phyloP scores from a whole-genome alignment of 2,113 vertebrate genomes.

The Holacanthus passer region DNA sequence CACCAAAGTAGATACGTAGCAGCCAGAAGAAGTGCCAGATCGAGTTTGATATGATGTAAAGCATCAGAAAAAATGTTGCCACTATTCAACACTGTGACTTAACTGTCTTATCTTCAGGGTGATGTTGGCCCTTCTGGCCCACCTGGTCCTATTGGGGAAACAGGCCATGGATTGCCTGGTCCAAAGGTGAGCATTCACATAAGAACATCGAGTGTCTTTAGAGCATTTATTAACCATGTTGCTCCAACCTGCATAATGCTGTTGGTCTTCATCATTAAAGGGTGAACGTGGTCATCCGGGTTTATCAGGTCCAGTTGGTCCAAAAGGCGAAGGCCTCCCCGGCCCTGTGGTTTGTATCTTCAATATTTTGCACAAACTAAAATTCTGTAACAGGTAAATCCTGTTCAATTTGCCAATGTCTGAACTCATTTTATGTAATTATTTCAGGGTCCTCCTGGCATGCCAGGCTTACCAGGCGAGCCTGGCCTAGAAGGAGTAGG shows the following conservation, averaged over 20 bases:
- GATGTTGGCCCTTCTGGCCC: conserved; percentile 87
- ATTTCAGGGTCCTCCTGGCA: conserved; percentile 87
- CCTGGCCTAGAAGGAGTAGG: conserved; percentile 88
- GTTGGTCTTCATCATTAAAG: conserved; percentile 68
- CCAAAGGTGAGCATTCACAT: conserved; percentile 87
- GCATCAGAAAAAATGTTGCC: not conserved
- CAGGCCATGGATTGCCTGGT: conserved; percentile 90
- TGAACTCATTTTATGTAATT: not conserved
- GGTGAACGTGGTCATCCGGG: conserved; percentile 89
- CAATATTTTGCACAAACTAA: not conserved
- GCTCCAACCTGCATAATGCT: not conserved
- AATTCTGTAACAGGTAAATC: not conserved
- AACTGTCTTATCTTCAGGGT: conserved; percentile 83
- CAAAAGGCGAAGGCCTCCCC: conserved; percentile 90
- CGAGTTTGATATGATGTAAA: conserved; percentile 27
- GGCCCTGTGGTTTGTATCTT: conserved; percentile 87
- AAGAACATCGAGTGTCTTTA: not conserved
- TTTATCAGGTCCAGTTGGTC: conserved; percentile 85
- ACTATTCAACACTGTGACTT: conserved; percentile 25
- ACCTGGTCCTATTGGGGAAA: conserved; percentile 89
- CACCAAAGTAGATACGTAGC: conserved; percentile 16
- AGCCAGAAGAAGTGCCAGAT: conserved; percentile 36
- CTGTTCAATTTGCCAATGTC: not conserved
- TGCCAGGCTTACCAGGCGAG: conserved; percentile 88
- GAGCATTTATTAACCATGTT: not conserved